Base-by-base conservation (phyloP, 2,113 vertebrate species). In the Hoplias malabaricus region DNA sequence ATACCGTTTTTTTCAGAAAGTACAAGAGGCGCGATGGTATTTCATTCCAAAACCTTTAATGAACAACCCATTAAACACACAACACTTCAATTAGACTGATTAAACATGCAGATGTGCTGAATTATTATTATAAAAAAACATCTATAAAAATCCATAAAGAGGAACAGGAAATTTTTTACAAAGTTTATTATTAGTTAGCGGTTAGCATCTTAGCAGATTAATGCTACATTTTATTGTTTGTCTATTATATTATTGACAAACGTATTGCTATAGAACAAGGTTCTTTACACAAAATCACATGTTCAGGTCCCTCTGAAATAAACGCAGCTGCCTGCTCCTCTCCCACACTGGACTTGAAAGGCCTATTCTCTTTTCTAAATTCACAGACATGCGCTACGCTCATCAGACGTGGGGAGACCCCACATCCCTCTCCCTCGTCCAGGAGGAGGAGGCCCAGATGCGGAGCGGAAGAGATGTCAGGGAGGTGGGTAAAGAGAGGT, bases 391-490 rank as follows among this genome's bases (percentile, higher is more conserved):
- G 29, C n/a, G 53, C 46, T 73, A 69, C 34, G 21, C 40, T 69
- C n/a, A 75, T 70, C 42, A 61, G 48, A 21, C 34, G 43, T 2
- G 48, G 11, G 38, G 4, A 43, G 38, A 48, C 4, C 33, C 50
- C 40, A n/a, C 33, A 78, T 42, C 13, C 1, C 13, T 50, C 54
- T 74, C 53, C 53, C 46, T 46, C 33, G 1, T 31, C 31, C 59
- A 13, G 25, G 43, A 74, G 59, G 23, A 86, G 86, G 86, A 86
- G 86, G 87, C 89, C 80, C 90, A 88, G 86, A 89, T 86, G 88
- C 36, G 70, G 65, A 56, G 59, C 71, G 81, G 70, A 21, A 74
- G 19, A 16, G 48, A 10, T 36, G 23, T 84, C 40, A 61, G 36
- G 19, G 73, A 65, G 54, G 53, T 54, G 40, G 29, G 36, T 71